phyloP scores from a whole-genome alignment of 2,888 invertebrate species.

The Mesochorus sp. region DNA sequence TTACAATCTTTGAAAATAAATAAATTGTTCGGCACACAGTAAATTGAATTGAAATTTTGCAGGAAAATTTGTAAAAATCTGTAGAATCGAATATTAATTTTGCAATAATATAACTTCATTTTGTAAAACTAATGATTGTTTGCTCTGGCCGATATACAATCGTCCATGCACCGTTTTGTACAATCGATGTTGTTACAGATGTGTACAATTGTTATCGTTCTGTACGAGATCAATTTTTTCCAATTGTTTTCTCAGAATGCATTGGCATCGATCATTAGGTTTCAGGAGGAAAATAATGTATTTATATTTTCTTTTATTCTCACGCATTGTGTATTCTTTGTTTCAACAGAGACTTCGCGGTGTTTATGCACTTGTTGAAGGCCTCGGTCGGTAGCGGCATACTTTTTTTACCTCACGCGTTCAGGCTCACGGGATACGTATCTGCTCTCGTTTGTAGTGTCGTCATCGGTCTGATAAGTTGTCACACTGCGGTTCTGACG shows the following conservation, averaged over 20 bases:
- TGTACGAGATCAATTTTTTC: neutral
- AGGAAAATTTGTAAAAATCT: too few relatives aligned
- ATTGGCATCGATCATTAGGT: constrained; percentile 27
- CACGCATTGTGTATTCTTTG: constrained; percentile 26
- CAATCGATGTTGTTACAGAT: neutral
- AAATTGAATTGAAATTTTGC: too few relatives aligned
- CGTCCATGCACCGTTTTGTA: neutral
- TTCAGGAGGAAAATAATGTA: neutral
- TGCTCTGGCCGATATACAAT: neutral
- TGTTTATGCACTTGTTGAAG: constrained; percentile 94
- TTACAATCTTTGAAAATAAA: too few relatives aligned
- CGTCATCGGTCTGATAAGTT: constrained; percentile 91
- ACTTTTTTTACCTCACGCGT: constrained; percentile 94
- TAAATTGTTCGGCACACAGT: too few relatives aligned
- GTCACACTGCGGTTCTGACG: constrained; percentile 95
- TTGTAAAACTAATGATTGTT: too few relatives aligned
- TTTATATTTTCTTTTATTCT: neutral
- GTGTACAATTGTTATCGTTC: constrained; percentile 12
- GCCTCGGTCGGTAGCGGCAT: constrained; percentile 96
- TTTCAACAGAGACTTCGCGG: constrained; percentile 87
- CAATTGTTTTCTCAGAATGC: constrained; percentile 7
- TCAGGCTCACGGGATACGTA: constrained; percentile 91
- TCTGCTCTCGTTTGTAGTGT: constrained; percentile 89
- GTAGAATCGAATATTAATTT: too few relatives aligned
- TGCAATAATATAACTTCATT: too few relatives aligned